Conservation (phyloP, 2,797 vertebrate species). For the Luscinia megarhynchos region DNA sequence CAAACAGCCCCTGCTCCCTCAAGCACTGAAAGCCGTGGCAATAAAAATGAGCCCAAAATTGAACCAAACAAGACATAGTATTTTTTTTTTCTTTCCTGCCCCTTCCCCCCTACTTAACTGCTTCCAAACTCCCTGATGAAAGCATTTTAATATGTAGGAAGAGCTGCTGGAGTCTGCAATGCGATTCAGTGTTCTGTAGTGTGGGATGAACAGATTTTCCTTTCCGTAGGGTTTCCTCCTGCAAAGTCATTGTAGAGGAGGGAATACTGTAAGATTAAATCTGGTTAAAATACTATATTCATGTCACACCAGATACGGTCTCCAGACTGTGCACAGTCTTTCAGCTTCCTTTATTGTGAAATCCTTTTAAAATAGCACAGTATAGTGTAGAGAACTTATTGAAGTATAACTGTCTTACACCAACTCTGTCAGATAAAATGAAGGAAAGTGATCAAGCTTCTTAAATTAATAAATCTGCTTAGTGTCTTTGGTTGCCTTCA, state of each 20-base stretch:
- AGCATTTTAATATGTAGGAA: conserved; percentile 48
- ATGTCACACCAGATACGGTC: conserved; percentile 49
- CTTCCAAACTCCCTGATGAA: conserved; percentile 19
- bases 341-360: conserved; percentile 54
- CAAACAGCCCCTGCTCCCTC: background rate
- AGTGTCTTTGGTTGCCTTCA: background rate
- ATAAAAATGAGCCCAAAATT: background rate
- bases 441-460: background rate
- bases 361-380: conserved; percentile 57
- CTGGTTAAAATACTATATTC: conserved; percentile 60
- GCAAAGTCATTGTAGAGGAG: conserved; percentile 53
- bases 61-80: background rate
- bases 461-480: conserved; percentile 26
- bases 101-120: background rate
- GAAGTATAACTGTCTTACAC: conserved; percentile 43
- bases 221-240: conserved; percentile 48
- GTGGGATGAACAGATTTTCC: conserved; percentile 49
- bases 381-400: conserved; percentile 27
- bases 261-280: conserved; percentile 51
- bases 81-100: background rate
- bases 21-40: background rate
- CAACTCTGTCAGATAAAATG: conserved; percentile 44
- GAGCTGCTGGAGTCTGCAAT: conserved; percentile 21
- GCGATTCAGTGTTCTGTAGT: conserved; percentile 14
- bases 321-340: conserved; percentile 54